Conservation (phyloP, 2,888 invertebrate genomes). For the Rhogogaster chlorosoma region DNA sequence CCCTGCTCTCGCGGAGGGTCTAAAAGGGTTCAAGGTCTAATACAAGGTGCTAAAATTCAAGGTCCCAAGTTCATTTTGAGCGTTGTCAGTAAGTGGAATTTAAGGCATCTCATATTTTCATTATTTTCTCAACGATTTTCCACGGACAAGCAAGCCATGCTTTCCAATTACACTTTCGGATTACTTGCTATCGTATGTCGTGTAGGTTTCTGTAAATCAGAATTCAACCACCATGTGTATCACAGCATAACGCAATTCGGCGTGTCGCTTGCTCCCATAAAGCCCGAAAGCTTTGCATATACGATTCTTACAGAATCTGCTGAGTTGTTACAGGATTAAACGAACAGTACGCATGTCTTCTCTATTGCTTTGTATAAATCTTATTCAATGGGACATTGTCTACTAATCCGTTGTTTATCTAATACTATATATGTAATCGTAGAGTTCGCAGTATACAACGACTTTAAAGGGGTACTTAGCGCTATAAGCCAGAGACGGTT, state of each 20-base stretch:
- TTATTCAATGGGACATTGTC: conserved; percentile 11
- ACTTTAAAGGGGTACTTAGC: neutral
- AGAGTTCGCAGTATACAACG: neutral
- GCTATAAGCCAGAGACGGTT: neutral
- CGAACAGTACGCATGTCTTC: neutral
- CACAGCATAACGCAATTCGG: neutral
- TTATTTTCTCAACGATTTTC: neutral
- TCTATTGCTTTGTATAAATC: neutral
- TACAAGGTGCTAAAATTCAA: conserved; percentile 1
- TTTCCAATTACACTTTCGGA: neutral
- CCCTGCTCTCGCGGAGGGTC: neutral
- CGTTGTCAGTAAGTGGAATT: neutral
- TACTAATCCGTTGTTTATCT: neutral
- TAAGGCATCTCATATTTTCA: neutral
- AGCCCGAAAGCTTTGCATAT: neutral
- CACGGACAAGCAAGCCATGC: neutral
- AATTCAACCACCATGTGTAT: neutral
- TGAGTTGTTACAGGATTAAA: neutral
- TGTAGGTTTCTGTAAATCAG: neutral
- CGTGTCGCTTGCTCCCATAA: neutral
- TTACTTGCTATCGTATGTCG: neutral
- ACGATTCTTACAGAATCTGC: neutral
- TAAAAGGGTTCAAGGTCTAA: neutral
- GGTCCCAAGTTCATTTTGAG: neutral
- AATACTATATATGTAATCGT: conserved; percentile 18